Percentiles rank a stretch among this genome's conserved stretches.
These are phyloP conservation scores for Heliothis subflexa DNA, from an alignment of 1,140 invertebrate species.

Conservation along the genomic window DNA sequence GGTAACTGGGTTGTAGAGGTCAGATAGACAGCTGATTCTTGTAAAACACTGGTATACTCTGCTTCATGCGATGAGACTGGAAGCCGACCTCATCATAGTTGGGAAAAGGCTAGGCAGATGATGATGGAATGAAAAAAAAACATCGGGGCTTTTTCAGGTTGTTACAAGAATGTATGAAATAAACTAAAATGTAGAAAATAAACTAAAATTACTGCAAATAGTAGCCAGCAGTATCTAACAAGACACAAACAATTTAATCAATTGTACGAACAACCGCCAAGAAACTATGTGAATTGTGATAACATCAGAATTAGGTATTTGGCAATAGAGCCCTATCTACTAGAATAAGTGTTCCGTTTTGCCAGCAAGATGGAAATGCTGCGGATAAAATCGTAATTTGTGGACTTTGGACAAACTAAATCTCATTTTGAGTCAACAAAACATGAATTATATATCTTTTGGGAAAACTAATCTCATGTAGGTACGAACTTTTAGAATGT, in stretches of 20 bases:
- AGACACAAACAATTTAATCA: slow-evolving; percentile 21
- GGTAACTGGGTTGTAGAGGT: too few relatives aligned
- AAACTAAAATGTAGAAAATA: too few relatives aligned
- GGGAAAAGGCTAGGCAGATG: too few relatives aligned
- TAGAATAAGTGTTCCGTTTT: slow-evolving; percentile 34
- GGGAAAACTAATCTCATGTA: background rate
- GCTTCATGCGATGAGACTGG: too few relatives aligned
- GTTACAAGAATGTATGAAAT: too few relatives aligned
- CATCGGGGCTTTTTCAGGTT: too few relatives aligned
- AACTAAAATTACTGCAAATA: too few relatives aligned
- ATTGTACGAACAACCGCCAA: slow-evolving; percentile 1
- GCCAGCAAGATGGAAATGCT: slow-evolving; percentile 23
- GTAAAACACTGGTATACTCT: too few relatives aligned
- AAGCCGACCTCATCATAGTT: too few relatives aligned
- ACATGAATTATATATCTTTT: background rate
- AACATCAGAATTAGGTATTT: slow-evolving; percentile 36
- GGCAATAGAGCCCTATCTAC: slow-evolving; percentile 26
- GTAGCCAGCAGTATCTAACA: background rate
- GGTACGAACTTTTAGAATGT: background rate
- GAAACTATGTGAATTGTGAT: slow-evolving; percentile 8
- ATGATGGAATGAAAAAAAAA: too few relatives aligned
- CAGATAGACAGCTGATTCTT: too few relatives aligned
- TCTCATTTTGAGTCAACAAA: background rate
- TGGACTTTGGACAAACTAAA: slow-evolving; percentile 11
- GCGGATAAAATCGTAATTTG: slow-evolving; percentile 17